phyloP scores from a whole-genome alignment of 1,140 invertebrate genomes.

The Drosophila sechellia region DNA sequence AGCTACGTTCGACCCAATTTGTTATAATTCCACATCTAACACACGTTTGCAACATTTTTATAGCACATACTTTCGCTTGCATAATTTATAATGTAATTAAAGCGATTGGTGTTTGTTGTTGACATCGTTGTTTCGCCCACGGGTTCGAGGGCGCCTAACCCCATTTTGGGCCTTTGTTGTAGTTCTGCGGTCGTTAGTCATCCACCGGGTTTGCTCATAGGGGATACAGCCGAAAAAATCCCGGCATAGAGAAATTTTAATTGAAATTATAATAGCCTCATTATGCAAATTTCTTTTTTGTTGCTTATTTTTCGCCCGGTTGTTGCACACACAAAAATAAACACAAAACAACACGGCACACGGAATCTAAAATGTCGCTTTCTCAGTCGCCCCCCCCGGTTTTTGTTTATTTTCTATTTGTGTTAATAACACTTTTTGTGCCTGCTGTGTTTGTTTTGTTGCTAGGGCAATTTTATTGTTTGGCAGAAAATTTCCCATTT shows the following conservation, averaged over 20 bases:
- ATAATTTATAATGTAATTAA: slow-evolving; percentile 62
- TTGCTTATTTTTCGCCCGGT: slow-evolving; percentile 52
- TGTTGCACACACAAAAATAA: slow-evolving; percentile 25
- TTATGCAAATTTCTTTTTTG: slow-evolving; percentile 71
- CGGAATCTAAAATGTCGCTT: slow-evolving; percentile 38
- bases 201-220: slow-evolving; percentile 34
- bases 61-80: slow-evolving; percentile 26
- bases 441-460: slow-evolving; percentile 43
- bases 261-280: slow-evolving; percentile 80
- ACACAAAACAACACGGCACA: slow-evolving; percentile 32
- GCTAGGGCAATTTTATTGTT: slow-evolving; percentile 63
- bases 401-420: slow-evolving; percentile 64
- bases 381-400: slow-evolving; percentile 2
- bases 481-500: slow-evolving; percentile 45
- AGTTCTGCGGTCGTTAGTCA: slow-evolving; percentile 62
- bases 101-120: slow-evolving; percentile 45
- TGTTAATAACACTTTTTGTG: slow-evolving; percentile 52
- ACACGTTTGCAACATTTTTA: slow-evolving; percentile 9
- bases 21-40: slow-evolving; percentile 4
- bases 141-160: slow-evolving; percentile 14
- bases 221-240: slow-evolving; percentile 38
- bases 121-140: slow-evolving; percentile 4
- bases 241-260: slow-evolving; percentile 64
- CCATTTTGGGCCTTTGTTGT: slow-evolving; percentile 38
- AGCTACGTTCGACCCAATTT: slow-evolving; percentile 2